Conservation (phyloP, 2,113 vertebrate species). For the Electrona antarctica region DNA sequence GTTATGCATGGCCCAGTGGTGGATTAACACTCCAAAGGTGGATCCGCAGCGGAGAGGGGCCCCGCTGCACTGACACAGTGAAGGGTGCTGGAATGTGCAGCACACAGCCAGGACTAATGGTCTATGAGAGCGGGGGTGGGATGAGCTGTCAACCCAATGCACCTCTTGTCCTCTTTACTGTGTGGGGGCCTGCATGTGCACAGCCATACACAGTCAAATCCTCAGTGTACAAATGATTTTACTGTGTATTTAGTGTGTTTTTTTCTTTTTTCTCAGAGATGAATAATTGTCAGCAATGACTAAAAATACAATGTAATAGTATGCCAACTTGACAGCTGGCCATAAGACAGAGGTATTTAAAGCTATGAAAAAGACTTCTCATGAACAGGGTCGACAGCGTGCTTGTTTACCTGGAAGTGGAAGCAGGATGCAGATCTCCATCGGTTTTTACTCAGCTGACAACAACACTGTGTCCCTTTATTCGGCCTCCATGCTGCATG, state of each 20-base stretch:
- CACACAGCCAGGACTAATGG: conserved; percentile 56
- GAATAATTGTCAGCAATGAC: background rate
- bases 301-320: background rate
- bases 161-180: conserved; percentile 38
- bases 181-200: conserved; percentile 16
- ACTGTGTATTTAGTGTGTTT: conserved; percentile 24
- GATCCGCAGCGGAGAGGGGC: conserved; percentile 50
- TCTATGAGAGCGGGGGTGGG: conserved; percentile 44
- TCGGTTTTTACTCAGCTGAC: conserved; percentile 51
- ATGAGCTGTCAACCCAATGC: conserved; percentile 53
- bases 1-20: conserved; percentile 50
- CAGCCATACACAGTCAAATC: background rate
- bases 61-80: conserved; percentile 52
- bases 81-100: conserved; percentile 62
- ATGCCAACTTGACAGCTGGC: conserved; percentile 31
- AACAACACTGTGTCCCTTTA: conserved; percentile 52
- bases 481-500: conserved; percentile 35
- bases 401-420: conserved; percentile 52
- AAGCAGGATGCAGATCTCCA: conserved; percentile 47
- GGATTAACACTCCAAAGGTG: conserved; percentile 68
- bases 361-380: conserved; percentile 30
- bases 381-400: conserved; percentile 52
- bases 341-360: conserved; percentile 33
- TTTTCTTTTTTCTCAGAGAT: conserved; percentile 15
- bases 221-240: no score